A percentile compares a stretch with the other conserved stretches of the same genome.
Evolutionary conservation across 1,140 invertebrate genomes (phyloP).

Genomic region (Gonioctena quinquepunctata): DNA sequence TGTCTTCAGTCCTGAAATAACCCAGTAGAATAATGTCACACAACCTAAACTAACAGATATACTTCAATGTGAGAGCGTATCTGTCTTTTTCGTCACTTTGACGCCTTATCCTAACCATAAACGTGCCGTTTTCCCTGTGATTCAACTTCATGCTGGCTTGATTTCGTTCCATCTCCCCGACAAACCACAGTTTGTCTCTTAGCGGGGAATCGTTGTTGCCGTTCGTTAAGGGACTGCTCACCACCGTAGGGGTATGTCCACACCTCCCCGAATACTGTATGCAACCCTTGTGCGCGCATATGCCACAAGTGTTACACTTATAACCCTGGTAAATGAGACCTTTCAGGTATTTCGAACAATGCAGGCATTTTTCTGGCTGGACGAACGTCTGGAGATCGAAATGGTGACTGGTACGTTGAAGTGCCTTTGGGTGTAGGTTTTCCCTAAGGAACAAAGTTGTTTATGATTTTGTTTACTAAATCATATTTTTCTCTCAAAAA

Average conservation of each 20-base stretch:
- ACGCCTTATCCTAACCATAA: constrained; percentile 82
- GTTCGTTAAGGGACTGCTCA: constrained; percentile 1
- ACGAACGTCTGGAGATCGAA: constrained; percentile 88
- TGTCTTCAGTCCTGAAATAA: constrained; percentile 72
- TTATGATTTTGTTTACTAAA: no score
- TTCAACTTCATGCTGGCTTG: constrained; percentile 78
- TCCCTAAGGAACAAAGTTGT: constrained; percentile 64
- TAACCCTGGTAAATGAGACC: constrained; percentile 85
- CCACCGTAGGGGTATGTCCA: background rate
- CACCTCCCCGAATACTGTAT: constrained; percentile 56
- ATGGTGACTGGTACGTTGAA: constrained; percentile 80
- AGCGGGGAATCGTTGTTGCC: constrained; percentile 29
- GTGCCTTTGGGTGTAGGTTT: constrained; percentile 81
- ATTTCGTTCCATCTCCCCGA: constrained; percentile 86
- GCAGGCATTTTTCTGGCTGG: constrained; percentile 76
- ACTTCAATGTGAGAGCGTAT: constrained; percentile 91
- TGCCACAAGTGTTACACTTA: constrained; percentile 72
- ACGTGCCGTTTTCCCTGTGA: constrained; percentile 82
- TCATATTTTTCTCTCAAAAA: no score
- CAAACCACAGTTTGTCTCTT: constrained; percentile 64
- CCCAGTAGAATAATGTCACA: background rate
- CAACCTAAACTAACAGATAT: constrained; percentile 52
- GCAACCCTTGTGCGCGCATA: constrained; percentile 77
- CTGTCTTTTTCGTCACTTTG: constrained; percentile 60
- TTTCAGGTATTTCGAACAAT: constrained; percentile 87